Percentiles rank a stretch among this genome's conserved stretches.
These are phyloP conservation scores for Caenorhabditis latens DNA, from an alignment of 1,140 invertebrate genomes.

Conservation along the genomic window DNA sequence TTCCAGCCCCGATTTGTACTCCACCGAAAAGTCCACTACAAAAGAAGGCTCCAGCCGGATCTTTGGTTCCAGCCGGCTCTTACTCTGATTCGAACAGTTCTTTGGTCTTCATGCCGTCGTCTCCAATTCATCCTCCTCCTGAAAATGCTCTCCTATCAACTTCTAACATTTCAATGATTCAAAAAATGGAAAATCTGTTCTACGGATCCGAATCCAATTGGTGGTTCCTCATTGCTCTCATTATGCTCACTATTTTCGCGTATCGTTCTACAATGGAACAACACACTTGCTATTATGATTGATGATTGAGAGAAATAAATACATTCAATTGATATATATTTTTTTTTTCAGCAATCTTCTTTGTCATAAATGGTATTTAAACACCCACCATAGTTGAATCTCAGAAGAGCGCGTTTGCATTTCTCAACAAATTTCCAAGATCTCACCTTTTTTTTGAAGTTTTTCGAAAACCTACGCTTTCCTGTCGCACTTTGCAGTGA, in stretches of 20 bases:
- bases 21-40: background rate
- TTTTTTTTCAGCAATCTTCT: no score
- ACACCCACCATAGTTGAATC: background rate
- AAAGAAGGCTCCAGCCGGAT: background rate
- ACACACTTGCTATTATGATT: constrained; percentile 46
- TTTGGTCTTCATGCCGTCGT: background rate
- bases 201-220: constrained; percentile 15
- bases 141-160: background rate
- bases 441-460: background rate
- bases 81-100: background rate
- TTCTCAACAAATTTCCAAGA: background rate
- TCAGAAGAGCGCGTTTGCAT: constrained; percentile 13
- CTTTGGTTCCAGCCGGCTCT: background rate
- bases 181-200: constrained; percentile 30
- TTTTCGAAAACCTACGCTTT: constrained; percentile 21
- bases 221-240: constrained; percentile 1
- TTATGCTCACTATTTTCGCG: constrained; percentile 33
- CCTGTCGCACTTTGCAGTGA: background rate
- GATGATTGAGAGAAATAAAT: background rate
- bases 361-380: background rate
- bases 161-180: constrained; percentile 1
- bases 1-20: background rate
- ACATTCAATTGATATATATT: background rate
- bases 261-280: constrained; percentile 27
- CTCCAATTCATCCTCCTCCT: background rate